phyloP scores from a whole-genome alignment of 2,888 invertebrate species.

The Gandaritis pyraliata region DNA sequence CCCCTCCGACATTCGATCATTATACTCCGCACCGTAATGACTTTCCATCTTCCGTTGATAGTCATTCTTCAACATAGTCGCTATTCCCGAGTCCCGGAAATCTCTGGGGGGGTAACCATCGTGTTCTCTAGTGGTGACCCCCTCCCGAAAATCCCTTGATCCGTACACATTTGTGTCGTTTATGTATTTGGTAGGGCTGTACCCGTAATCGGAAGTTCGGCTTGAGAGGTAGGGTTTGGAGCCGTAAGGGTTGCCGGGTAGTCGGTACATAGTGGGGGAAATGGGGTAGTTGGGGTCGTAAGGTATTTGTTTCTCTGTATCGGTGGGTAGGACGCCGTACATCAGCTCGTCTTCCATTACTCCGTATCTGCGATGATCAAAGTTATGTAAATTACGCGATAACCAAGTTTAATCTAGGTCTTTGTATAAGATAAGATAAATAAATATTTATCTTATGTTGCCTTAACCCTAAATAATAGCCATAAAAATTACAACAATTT shows the following conservation, averaged over 20 bases:
- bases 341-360: conserved; percentile 78
- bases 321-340: conserved; percentile 72
- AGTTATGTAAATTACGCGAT: no score
- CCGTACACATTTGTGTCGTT: conserved; percentile 73
- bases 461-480: no score
- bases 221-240: conserved; percentile 76
- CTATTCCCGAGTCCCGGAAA: conserved; percentile 78
- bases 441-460: no score
- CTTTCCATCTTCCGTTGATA: conserved; percentile 80
- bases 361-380: conserved; percentile 60
- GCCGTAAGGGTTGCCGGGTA: conserved; percentile 79
- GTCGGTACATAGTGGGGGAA: conserved; percentile 77
- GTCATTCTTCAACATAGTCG: conserved; percentile 81
- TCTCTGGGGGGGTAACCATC: conserved; percentile 76
- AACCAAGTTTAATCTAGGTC: no score
- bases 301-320: conserved; percentile 75
- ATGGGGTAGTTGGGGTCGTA: conserved; percentile 81
- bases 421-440: no score
- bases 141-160: conserved; percentile 67
- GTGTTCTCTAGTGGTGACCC: conserved; percentile 71
- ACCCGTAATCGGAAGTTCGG: conserved; percentile 77
- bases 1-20: conserved; percentile 87
- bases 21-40: conserved; percentile 80
- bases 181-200: conserved; percentile 78
- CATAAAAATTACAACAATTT: no score